Evolutionary conservation across 2,797 vertebrate species (phyloP), one percentile per base, ranked within the genome.

Genomic region (Lithobates pipiens): DNA sequence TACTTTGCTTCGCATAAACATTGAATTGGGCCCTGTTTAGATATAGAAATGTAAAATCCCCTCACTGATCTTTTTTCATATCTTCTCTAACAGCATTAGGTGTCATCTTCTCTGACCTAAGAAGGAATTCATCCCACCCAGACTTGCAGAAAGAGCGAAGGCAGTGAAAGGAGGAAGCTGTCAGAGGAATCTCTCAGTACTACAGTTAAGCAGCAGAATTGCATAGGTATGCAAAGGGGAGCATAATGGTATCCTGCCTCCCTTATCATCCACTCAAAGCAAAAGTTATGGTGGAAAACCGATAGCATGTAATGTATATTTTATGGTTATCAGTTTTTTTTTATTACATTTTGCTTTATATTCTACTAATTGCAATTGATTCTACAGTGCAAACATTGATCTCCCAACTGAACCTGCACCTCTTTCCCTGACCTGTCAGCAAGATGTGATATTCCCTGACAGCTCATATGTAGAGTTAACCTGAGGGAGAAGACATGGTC

Each of bases 361-460:
- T 42, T 9, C 39, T 68, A 36, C 23, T 83, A 44, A 76, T 83
- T 34, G 76, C 57, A 32, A 36, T 68, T 44, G 21, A 67, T 76
- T 68, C 44, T 70, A 13, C 29, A 18, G n/a, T 83, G 44, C 74
- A 69, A 76, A 65, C 61, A 82, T 61, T 61, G 34, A 61, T 70
- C 36, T 77, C 44, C 44, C 63, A 36, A 44, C 29, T 79, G 57
- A 80, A 39, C 4, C 57, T 75, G 42, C 77, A 85, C 42, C 39
- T 85, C 29, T 74, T 68, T 80, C 77, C 71, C 57, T 75, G 71
- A 39, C 29, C 65, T 74, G 77, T 74, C 61, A 50, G 42, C 16
- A 36, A 80, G 84, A 85, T 80, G 39, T 80, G 71, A 85, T 80
- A 68, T 68, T 80, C 61, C 25, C 70, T 85, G 84, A 85, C 84